A percentile compares a stretch with the other conserved stretches of the same genome.
phyloP scores from a whole-genome alignment of 2,888 invertebrate genomes.

The Amorpha juglandis region DNA sequence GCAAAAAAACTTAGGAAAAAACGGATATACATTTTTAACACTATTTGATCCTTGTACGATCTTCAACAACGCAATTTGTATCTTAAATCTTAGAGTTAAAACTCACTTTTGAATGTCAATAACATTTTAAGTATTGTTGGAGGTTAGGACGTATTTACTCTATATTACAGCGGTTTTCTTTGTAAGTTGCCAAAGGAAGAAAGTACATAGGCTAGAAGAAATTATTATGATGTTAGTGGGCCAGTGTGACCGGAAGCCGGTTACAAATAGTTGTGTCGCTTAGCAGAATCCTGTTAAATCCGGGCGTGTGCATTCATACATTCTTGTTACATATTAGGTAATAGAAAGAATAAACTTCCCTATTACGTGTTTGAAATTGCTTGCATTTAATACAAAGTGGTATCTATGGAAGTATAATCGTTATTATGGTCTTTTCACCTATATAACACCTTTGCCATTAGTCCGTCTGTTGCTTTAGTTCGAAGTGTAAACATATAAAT shows the following conservation, averaged over 20 bases:
- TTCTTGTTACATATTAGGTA: too few relatives aligned
- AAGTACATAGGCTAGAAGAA: conserved; percentile 45
- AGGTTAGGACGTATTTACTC: conserved; percentile 10
- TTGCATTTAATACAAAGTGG: too few relatives aligned
- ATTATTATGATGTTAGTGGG: conserved; percentile 70
- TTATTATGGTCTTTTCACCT: too few relatives aligned
- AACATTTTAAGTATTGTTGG: neutral
- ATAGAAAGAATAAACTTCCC: too few relatives aligned
- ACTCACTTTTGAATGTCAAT: conserved; percentile 18
- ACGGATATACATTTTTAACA: conserved; percentile 49
- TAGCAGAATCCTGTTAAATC: conserved; percentile 63
- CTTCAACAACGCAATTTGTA: conserved; percentile 30
- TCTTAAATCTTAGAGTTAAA: rapidly evolving
- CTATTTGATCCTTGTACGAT: conserved; percentile 35
- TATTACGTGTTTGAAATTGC: too few relatives aligned
- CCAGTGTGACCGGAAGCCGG: conserved; percentile 66
- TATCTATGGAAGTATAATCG: too few relatives aligned
- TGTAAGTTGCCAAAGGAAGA: conserved; percentile 16
- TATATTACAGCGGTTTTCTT: conserved; percentile 26
- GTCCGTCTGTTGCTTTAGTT: too few relatives aligned
- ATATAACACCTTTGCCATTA: too few relatives aligned
- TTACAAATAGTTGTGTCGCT: conserved; percentile 50
- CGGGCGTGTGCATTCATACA: conserved; percentile 47
- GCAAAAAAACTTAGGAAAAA: too few relatives aligned
- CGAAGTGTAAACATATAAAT: too few relatives aligned